Evolutionary conservation across 1,140 invertebrate species (phyloP).

Genomic region (Diorhabda carinulata): DNA sequence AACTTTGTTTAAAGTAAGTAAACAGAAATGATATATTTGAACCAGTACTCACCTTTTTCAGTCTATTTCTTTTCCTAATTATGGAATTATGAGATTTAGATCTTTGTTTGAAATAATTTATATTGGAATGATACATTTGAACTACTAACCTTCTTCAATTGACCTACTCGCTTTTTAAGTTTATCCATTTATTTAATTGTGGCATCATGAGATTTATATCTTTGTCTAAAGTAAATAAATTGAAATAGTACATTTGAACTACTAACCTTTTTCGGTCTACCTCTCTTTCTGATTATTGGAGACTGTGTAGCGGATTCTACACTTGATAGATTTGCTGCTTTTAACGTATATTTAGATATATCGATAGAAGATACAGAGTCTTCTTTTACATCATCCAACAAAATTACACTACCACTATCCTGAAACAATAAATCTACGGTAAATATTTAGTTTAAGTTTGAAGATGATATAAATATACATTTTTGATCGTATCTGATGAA

Average conservation of each 20-base stretch:
- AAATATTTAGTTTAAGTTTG: slow-evolving; percentile 5
- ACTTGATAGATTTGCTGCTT: background rate
- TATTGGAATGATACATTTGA: too few relatives aligned
- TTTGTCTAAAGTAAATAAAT: too few relatives aligned
- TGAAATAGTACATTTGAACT: background rate
- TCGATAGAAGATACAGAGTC: background rate
- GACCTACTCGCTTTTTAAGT: slow-evolving; percentile 10
- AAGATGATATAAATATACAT: too few relatives aligned
- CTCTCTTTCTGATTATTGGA: slow-evolving; percentile 28
- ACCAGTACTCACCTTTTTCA: background rate
- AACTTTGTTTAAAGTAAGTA: too few relatives aligned
- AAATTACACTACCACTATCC: slow-evolving; percentile 25
- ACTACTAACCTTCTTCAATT: slow-evolving; percentile 29
- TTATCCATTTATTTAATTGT: too few relatives aligned
- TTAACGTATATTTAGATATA: background rate
- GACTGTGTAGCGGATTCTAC: background rate
- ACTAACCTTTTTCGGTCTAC: slow-evolving; percentile 33
- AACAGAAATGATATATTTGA: too few relatives aligned
- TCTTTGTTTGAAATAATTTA: too few relatives aligned
- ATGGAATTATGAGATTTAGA: too few relatives aligned
- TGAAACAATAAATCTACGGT: slow-evolving; percentile 35
- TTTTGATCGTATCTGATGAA: too few relatives aligned
- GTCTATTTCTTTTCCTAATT: too few relatives aligned
- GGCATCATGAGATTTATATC: too few relatives aligned
- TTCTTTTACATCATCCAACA: slow-evolving; percentile 25